Percentiles rank a stretch among this genome's conserved stretches.
These are phyloP conservation scores for Dyspetes luteomarginatus DNA, from an alignment of 2,888 invertebrate species.

Conservation along the genomic window DNA sequence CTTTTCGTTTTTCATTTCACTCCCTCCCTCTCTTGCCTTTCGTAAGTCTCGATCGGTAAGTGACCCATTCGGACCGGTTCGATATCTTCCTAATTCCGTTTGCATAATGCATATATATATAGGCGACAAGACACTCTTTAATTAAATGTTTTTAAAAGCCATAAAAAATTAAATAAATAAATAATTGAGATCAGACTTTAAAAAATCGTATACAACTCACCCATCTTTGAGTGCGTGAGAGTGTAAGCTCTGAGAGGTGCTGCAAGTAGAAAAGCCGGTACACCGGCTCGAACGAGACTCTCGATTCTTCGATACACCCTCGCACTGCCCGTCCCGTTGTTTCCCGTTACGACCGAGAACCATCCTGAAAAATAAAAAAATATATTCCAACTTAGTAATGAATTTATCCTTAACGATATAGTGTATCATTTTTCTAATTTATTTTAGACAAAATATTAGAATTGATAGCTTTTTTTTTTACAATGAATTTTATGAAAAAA, in stretches of 20 bases:
- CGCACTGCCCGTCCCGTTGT: slow-evolving; percentile 79
- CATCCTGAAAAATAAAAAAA: slow-evolving; percentile 79
- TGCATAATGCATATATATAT: not conserved
- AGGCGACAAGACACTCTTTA: slow-evolving; percentile 14
- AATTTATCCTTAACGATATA: not conserved
- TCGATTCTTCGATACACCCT: slow-evolving; percentile 81
- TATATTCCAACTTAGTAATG: not conserved
- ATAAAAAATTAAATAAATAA: not conserved
- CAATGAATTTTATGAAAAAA: too few relatives aligned
- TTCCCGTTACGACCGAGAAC: slow-evolving; percentile 84
- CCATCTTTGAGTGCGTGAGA: slow-evolving; percentile 82
- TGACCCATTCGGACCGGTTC: slow-evolving; percentile 49
- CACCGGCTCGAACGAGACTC: slow-evolving; percentile 80
- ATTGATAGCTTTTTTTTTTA: too few relatives aligned
- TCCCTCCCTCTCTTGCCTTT: not conserved
- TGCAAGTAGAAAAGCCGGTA: slow-evolving; percentile 81
- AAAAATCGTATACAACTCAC: slow-evolving; percentile 71
- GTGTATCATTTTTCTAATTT: not conserved
- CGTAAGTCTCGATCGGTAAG: slow-evolving; percentile 48
- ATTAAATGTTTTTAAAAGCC: slow-evolving; percentile 32
- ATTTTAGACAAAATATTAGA: too few relatives aligned
- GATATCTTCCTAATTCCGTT: slow-evolving; percentile 55
- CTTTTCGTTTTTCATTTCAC: not conserved
- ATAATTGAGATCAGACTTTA: not conserved
- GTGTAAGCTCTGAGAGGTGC: slow-evolving; percentile 81